Evolutionary conservation across 2,113 vertebrate species (phyloP).

Genomic region (Scartelaos histophorus): DNA sequence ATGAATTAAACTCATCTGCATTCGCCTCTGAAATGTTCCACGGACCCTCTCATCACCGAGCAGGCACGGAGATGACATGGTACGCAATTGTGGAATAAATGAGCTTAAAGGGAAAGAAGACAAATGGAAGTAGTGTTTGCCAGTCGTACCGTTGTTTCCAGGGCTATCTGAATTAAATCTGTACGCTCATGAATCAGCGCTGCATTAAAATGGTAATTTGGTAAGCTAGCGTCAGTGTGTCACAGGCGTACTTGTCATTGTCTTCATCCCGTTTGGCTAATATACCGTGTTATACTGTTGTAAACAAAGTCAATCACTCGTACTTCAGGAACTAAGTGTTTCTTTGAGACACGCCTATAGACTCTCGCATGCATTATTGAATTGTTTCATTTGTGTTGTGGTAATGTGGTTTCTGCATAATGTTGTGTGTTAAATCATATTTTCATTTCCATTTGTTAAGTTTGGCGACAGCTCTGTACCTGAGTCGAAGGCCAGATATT

Average conservation of each 20-base stretch:
- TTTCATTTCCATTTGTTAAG: background rate
- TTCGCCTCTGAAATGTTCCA: constrained; percentile 36
- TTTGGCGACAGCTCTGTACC: background rate
- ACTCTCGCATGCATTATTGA: constrained; percentile 1
- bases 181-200: constrained; percentile 3
- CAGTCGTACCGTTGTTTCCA: constrained; percentile 8
- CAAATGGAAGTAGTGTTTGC: constrained; percentile 14
- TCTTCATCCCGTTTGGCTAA: constrained; percentile 20
- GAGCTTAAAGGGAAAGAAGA: constrained; percentile 4
- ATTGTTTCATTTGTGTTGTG: background rate
- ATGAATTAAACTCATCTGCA: constrained; percentile 42
- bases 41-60: constrained; percentile 15
- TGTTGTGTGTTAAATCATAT: background rate
- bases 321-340: constrained; percentile 7
- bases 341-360: background rate
- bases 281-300: constrained; percentile 14
- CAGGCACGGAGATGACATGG: constrained; percentile 18
- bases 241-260: constrained; percentile 1
- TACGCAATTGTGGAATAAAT: constrained; percentile 24
- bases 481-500: background rate
- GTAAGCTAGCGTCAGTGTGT: background rate
- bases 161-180: constrained; percentile 12
- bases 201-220: constrained; percentile 24
- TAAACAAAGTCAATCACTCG: constrained; percentile 19
- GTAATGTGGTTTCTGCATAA: background rate